A percentile compares a stretch with the other conserved stretches of the same genome.
Conservation (phyloP, 2,113 vertebrate species). For the Seriola dumerili region DNA sequence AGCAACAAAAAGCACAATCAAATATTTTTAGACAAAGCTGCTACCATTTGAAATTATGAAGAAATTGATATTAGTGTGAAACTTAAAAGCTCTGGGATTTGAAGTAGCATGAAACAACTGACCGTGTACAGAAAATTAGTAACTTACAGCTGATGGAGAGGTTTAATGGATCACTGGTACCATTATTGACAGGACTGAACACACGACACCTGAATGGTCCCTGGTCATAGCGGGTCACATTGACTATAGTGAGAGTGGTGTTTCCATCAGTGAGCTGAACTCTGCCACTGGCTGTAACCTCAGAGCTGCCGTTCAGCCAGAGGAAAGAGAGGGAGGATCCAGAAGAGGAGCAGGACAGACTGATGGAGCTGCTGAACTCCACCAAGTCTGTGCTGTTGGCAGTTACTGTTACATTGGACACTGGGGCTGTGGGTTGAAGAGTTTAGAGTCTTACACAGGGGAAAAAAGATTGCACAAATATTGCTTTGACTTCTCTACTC, state of each 20-base stretch:
- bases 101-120: not conserved
- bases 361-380: constrained; percentile 66
- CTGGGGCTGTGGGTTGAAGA: constrained; percentile 17
- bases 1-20: too few species aligned
- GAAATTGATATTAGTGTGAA: too few species aligned
- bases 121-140: not conserved
- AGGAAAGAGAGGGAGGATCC: constrained; percentile 63
- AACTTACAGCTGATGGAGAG: constrained; percentile 70
- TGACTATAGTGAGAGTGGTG: constrained; percentile 59
- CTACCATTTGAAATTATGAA: too few species aligned
- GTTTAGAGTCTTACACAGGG: not conserved
- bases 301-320: constrained; percentile 74
- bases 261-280: constrained; percentile 65
- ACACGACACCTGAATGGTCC: constrained; percentile 56
- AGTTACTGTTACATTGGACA: constrained; percentile 11
- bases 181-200: constrained; percentile 35
- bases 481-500: not conserved
- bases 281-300: constrained; percentile 58
- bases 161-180: constrained; percentile 31
- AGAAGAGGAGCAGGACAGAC: constrained; percentile 68
- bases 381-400: constrained; percentile 44
- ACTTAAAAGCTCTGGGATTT: not conserved
- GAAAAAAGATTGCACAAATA: not conserved
- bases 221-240: constrained; percentile 61
- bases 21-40: too few species aligned